A percentile compares a stretch with the other conserved stretches of the same genome.
Conservation (phyloP, 2,888 invertebrate species). For the Drosophila phalerata region DNA sequence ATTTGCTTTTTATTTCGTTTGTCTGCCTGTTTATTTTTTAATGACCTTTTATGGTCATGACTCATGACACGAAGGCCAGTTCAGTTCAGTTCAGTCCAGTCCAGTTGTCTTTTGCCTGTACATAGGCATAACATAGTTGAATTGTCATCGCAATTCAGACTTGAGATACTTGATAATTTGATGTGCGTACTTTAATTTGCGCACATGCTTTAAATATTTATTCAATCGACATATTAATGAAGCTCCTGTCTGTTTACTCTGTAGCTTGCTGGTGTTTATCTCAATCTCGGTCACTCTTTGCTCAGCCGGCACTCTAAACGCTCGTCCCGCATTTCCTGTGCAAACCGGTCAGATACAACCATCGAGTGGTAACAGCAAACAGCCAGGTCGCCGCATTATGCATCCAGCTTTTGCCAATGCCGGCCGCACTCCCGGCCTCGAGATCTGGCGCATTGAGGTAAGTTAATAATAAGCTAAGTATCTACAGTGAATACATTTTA, state of each 20-base stretch:
- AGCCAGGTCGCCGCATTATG: constrained; percentile 83
- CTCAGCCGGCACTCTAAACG: constrained; percentile 82
- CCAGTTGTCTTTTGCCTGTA: constrained; percentile 28
- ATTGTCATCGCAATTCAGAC: constrained; percentile 3
- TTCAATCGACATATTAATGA: background rate
- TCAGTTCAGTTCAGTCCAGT: constrained; percentile 1
- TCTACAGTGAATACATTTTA: background rate
- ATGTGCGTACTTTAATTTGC: constrained; percentile 4
- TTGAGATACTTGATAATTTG: constrained; percentile 14
- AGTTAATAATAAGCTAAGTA: constrained; percentile 62
- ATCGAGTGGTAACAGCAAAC: constrained; percentile 66
- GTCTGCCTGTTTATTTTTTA: constrained; percentile 14
- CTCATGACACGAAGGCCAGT: constrained; percentile 42
- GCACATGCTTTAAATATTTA: constrained; percentile 1
- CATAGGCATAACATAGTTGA: constrained; percentile 29
- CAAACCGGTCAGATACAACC: constrained; percentile 78
- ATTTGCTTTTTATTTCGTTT: constrained; percentile 2
- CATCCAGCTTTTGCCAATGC: constrained; percentile 90
- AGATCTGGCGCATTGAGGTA: constrained; percentile 94
- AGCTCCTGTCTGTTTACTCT: constrained; percentile 29
- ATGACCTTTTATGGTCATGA: constrained; percentile 63
- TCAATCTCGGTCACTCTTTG: constrained; percentile 73
- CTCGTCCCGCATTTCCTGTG: constrained; percentile 81
- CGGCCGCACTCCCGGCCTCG: constrained; percentile 89
- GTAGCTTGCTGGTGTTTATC: constrained; percentile 75